phyloP scores from a whole-genome alignment of 2,797 vertebrate species.

The Oreochromis mossambicus region DNA sequence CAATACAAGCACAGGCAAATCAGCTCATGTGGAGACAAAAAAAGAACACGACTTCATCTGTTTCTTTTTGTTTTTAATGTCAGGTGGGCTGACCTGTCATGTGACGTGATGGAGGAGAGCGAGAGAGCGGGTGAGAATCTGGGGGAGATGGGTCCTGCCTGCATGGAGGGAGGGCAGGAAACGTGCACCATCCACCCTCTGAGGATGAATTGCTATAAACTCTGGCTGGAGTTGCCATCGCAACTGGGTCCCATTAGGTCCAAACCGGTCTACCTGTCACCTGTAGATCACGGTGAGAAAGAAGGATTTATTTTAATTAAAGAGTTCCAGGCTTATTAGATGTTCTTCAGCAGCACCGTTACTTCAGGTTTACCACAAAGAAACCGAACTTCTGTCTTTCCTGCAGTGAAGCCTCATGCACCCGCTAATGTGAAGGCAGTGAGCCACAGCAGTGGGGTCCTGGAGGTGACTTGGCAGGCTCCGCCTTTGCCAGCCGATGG shows the following conservation, averaged over 20 bases:
- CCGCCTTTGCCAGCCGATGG: conserved; percentile 72
- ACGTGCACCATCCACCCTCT: conserved; percentile 82
- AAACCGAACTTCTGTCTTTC: background rate
- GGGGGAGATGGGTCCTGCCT: conserved; percentile 57
- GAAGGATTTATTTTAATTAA: background rate
- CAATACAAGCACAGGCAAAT: background rate
- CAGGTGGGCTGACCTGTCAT: conserved; percentile 80
- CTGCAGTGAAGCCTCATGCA: conserved; percentile 84
- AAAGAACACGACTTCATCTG: background rate
- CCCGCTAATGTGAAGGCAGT: conserved; percentile 79
- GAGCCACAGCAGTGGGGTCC: conserved; percentile 68
- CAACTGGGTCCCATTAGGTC: conserved; percentile 78
- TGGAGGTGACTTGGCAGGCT: conserved; percentile 81
- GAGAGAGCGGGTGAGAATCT: conserved; percentile 30
- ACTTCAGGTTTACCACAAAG: background rate
- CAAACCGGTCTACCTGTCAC: conserved; percentile 79
- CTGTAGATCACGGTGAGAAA: conserved; percentile 84
- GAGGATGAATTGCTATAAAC: conserved; percentile 85
- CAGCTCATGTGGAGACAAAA: background rate
- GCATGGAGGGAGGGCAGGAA: conserved; percentile 43
- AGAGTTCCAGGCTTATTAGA: background rate
- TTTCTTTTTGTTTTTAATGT: background rate
- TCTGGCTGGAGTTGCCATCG: conserved; percentile 87
- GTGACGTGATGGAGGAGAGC: conserved; percentile 71
- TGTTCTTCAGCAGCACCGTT: background rate